Evolutionary conservation across 2,888 invertebrate genomes (phyloP).

Genomic region (Dorcus hopei): DNA sequence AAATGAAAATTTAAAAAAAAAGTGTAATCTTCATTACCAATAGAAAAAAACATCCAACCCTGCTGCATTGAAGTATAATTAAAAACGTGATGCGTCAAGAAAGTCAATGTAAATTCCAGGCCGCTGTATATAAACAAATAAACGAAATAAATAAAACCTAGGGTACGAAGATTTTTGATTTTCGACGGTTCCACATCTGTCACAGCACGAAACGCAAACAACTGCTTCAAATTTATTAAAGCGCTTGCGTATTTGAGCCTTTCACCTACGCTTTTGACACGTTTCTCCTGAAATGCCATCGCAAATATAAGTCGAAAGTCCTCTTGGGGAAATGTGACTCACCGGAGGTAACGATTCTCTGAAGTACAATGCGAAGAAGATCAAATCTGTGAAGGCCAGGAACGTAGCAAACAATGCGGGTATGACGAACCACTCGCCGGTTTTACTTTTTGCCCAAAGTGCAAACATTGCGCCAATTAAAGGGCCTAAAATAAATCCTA

Average conservation of each 20-base stretch:
- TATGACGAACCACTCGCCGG: conserved; percentile 72
- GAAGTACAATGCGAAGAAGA: conserved; percentile 69
- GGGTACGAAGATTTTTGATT: conserved; percentile 59
- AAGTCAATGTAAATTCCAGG: conserved; percentile 94
- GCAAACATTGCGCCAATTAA: conserved; percentile 90
- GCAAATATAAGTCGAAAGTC: conserved; percentile 4
- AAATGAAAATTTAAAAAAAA: not conserved
- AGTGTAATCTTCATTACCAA: conserved; percentile 58
- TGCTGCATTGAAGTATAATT: conserved; percentile 92
- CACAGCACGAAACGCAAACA: conserved; percentile 67
- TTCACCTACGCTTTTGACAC: conserved; percentile 65
- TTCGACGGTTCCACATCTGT: conserved; percentile 62
- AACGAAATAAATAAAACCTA: conserved; percentile 81
- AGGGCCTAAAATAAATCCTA: conserved; percentile 97
- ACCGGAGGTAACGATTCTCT: conserved; percentile 82
- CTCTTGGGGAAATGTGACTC: conserved; percentile 28
- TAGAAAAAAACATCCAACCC: conserved; percentile 95
- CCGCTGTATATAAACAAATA: conserved; percentile 95
- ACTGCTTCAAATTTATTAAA: conserved; percentile 40
- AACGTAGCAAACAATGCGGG: conserved; percentile 77
- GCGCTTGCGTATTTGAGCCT: conserved; percentile 45
- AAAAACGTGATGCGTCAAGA: conserved; percentile 90
- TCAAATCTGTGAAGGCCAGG: conserved; percentile 73
- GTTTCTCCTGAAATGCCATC: conserved; percentile 58
- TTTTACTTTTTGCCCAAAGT: conserved; percentile 59